These are phyloP conservation scores for Erebia aethiops DNA, from an alignment of 2,888 invertebrate species.

Conservation along the genomic window DNA sequence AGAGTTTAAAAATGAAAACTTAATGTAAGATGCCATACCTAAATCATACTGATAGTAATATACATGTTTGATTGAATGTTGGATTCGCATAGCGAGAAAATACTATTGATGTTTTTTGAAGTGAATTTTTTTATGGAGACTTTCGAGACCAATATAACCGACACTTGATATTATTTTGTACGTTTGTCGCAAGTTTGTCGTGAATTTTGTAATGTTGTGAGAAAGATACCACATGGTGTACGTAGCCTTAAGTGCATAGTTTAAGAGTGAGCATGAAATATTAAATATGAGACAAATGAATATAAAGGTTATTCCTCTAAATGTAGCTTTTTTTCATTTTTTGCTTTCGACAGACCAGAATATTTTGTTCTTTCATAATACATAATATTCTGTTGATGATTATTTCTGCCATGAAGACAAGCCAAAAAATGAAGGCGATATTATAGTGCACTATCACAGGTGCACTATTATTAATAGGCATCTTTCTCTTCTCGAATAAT, in stretches of 20 bases:
- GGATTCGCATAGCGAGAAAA: slow-evolving; percentile 36
- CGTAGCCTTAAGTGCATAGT: slow-evolving; percentile 65
- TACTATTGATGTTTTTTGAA: slow-evolving; percentile 17
- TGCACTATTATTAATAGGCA: no score
- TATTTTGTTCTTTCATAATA: neutral
- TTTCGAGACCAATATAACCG: slow-evolving; percentile 29
- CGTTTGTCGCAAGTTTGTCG: slow-evolving; percentile 22
- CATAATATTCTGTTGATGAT: no score
- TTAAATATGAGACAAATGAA: slow-evolving; percentile 66
- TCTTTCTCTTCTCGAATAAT: no score
- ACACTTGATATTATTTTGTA: slow-evolving; percentile 29
- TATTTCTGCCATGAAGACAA: no score
- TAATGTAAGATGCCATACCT: slow-evolving; percentile 35
- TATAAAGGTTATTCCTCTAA: slow-evolving; percentile 80
- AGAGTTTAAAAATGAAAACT: slow-evolving; percentile 52
- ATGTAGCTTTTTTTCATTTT: slow-evolving; percentile 58
- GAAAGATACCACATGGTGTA: slow-evolving; percentile 52
- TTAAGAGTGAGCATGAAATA: slow-evolving; percentile 63
- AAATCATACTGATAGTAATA: neutral
- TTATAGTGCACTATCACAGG: no score
- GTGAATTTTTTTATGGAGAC: slow-evolving; percentile 11
- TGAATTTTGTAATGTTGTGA: slow-evolving; percentile 38
- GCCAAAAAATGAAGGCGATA: no score
- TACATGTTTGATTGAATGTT: slow-evolving; percentile 16
- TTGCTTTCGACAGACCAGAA: neutral